phyloP scores from a whole-genome alignment of 2,797 vertebrate genomes.

The Bryconaethiops microstoma region DNA sequence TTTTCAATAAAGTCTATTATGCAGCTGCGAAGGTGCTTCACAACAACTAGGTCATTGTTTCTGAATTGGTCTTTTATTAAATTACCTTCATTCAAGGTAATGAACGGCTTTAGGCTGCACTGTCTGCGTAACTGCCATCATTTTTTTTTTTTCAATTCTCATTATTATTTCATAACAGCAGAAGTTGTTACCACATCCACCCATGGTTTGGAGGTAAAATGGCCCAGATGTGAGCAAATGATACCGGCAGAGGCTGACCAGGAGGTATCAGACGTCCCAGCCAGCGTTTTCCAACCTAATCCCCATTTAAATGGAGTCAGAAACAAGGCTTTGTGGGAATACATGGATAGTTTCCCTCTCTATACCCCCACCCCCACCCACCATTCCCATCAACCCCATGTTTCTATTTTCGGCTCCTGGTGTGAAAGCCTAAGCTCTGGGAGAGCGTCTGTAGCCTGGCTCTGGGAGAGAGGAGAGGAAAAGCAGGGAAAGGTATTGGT shows the following conservation, averaged over 20 bases:
- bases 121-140: not conserved
- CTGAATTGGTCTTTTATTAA: slow-evolving; percentile 8
- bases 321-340: slow-evolving; percentile 17
- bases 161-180: not conserved
- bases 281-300: slow-evolving; percentile 27
- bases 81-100: slow-evolving; percentile 7
- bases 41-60: not conserved
- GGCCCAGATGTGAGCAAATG: not conserved
- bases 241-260: not conserved
- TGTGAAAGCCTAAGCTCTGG: slow-evolving; percentile 20
- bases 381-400: not conserved
- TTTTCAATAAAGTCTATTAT: slow-evolving; percentile 7
- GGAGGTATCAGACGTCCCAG: not conserved
- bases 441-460: not conserved
- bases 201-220: not conserved
- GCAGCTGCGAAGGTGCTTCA: not conserved
- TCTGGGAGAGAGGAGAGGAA: slow-evolving; percentile 20
- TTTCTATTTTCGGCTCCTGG: slow-evolving; percentile 44
- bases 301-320: slow-evolving; percentile 17
- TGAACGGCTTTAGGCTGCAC: not conserved
- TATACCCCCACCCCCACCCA: not conserved
- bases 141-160: not conserved
- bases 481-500: slow-evolving; percentile 30
- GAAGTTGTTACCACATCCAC: not conserved
- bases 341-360: slow-evolving; percentile 5